Conservation (phyloP, 2,113 vertebrate genomes). For the Notarius quadriscutis region DNA sequence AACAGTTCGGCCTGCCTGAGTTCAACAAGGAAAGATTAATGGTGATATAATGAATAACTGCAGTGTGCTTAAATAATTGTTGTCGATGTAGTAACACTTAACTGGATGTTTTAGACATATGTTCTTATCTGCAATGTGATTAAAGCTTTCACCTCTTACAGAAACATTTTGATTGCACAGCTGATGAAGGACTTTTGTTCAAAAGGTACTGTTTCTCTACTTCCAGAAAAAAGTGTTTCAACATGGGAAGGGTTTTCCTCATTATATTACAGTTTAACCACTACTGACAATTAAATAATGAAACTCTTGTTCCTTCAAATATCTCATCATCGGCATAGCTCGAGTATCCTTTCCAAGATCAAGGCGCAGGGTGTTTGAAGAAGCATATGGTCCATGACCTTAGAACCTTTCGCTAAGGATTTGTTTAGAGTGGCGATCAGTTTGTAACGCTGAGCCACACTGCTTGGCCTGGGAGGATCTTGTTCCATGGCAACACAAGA, state of each 20-base stretch:
- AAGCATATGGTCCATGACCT: too few relatives aligned
- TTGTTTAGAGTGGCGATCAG: too few relatives aligned
- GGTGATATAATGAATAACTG: neutral
- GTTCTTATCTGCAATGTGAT: neutral
- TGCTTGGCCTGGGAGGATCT: too few relatives aligned
- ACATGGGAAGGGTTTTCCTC: neutral
- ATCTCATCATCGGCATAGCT: neutral
- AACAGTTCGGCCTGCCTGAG: constrained; percentile 60
- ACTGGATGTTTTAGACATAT: neutral
- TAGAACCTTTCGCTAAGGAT: too few relatives aligned
- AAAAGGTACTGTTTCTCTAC: neutral
- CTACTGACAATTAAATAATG: neutral
- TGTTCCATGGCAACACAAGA: too few relatives aligned
- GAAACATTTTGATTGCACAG: neutral
- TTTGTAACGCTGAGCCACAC: too few relatives aligned
- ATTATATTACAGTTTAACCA: neutral
- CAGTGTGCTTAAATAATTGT: neutral
- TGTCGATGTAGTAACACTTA: neutral
- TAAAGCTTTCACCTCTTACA: neutral
- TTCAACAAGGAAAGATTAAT: constrained; percentile 7
- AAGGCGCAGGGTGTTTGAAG: too few relatives aligned
- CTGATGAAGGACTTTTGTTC: neutral
- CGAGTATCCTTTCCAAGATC: too few relatives aligned
- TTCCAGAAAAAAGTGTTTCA: neutral
- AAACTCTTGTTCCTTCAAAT: neutral